Conservation (phyloP, 2,113 vertebrate species). For the Ciconia stormi region DNA sequence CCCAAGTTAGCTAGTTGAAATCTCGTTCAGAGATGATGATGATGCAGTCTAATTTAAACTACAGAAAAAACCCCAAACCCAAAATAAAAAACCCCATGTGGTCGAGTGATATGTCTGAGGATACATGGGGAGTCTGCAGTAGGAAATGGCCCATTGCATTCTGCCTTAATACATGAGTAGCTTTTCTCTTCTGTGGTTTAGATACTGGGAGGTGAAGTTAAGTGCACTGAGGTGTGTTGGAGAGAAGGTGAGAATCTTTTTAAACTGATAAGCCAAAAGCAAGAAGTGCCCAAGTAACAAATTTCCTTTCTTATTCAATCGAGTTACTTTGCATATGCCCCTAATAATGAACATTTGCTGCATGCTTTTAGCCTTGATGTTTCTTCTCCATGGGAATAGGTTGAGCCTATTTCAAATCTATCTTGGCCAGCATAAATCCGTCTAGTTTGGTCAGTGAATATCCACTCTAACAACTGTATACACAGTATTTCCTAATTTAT, state of each 20-base stretch:
- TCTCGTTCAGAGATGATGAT: not conserved
- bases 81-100: rapidly evolving
- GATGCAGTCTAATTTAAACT: not conserved
- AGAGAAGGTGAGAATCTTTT: not conserved
- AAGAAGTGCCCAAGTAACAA: not conserved
- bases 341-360: not conserved
- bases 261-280: not conserved
- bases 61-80: not conserved
- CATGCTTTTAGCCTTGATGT: not conserved
- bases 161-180: not conserved
- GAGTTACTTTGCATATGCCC: not conserved
- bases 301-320: not conserved
- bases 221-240: not conserved
- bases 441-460: not conserved
- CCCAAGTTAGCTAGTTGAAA: not conserved
- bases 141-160: not conserved
- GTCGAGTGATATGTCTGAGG: not conserved
- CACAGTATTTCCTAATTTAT: not conserved
- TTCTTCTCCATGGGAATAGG: not conserved
- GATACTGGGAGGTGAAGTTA: not conserved
- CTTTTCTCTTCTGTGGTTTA: not conserved
- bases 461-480: not conserved
- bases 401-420: not conserved
- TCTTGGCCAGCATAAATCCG: not conserved
- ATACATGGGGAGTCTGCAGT: not conserved